phyloP scores from a whole-genome alignment of 2,113 vertebrate species.

The Hyla sarda region DNA sequence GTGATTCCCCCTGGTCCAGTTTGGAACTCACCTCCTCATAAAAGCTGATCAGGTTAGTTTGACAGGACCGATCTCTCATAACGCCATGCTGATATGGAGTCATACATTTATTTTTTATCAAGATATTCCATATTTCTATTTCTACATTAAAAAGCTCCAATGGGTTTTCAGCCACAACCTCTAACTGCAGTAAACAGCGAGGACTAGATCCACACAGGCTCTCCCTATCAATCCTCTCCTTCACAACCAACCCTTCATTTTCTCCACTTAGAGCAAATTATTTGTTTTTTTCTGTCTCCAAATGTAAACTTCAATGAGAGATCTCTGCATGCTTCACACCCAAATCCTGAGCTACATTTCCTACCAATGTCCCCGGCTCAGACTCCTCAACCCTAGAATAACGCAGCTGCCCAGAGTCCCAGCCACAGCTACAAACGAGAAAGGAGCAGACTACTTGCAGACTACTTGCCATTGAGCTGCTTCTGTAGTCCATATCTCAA shows the following conservation, averaged over 20 bases:
- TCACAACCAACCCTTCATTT: slow-evolving; percentile 77
- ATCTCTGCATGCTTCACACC: slow-evolving; percentile 76
- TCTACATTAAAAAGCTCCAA: slow-evolving; percentile 78
- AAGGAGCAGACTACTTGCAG: slow-evolving; percentile 77
- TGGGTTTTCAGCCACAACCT: slow-evolving; percentile 77
- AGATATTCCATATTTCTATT: no score
- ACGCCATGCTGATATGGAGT: no score
- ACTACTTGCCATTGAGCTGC: slow-evolving; percentile 70
- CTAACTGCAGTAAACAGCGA: slow-evolving; percentile 77
- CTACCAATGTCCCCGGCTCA: slow-evolving; percentile 77
- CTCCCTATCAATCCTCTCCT: slow-evolving; percentile 82
- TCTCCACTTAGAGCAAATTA: slow-evolving; percentile 77
- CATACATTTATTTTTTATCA: no score
- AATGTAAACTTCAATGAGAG: slow-evolving; percentile 73
- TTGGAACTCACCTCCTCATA: no score
- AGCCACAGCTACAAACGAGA: slow-evolving; percentile 77
- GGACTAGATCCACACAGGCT: slow-evolving; percentile 75
- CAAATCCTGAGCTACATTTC: slow-evolving; percentile 82
- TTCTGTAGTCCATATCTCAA: slow-evolving; percentile 71
- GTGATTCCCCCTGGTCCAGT: no score
- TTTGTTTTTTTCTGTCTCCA: slow-evolving; percentile 74
- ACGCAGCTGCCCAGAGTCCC: slow-evolving; percentile 73
- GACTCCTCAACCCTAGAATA: slow-evolving; percentile 76
- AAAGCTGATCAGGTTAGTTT: no score
- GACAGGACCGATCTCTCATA: no score